phyloP scores from a whole-genome alignment of 2,113 vertebrate genomes.

The Oncorhynchus clarkii region DNA sequence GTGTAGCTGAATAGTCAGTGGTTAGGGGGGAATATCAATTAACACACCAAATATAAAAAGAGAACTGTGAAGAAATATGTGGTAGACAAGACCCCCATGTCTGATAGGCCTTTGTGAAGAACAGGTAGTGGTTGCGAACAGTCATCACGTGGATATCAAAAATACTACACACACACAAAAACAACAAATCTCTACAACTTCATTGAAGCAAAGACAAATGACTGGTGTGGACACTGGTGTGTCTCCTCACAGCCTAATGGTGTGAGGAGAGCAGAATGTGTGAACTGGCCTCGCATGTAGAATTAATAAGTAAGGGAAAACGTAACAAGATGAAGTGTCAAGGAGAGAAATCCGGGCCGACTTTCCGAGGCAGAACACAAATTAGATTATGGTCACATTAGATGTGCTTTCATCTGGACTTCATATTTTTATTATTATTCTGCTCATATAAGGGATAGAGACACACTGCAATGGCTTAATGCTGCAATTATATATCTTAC shows the following conservation, averaged over 20 bases:
- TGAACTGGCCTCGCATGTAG: constrained; percentile 27
- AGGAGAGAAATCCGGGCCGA: constrained; percentile 17
- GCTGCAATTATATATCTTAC: not conserved
- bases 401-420: no score
- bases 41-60: no score
- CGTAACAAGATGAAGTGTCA: constrained; percentile 29
- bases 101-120: not conserved
- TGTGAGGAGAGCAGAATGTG: constrained; percentile 17
- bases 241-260: constrained; percentile 23
- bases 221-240: not conserved
- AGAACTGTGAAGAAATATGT: not conserved
- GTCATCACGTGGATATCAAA: not conserved
- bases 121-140: not conserved
- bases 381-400: constrained; percentile 22
- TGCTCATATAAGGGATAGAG: constrained; percentile 1
- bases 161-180: not conserved
- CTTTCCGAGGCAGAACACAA: constrained; percentile 27
- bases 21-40: constrained; percentile 14
- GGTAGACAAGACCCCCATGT: not conserved
- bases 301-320: constrained; percentile 32
- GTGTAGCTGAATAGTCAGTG: constrained; percentile 46
- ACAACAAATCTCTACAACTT: constrained; percentile 1
- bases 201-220: constrained; percentile 28
- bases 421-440: constrained; percentile 11
- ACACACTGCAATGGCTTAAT: not conserved